Conservation (phyloP, 2,113 vertebrate genomes). For the Rhineura floridana region DNA sequence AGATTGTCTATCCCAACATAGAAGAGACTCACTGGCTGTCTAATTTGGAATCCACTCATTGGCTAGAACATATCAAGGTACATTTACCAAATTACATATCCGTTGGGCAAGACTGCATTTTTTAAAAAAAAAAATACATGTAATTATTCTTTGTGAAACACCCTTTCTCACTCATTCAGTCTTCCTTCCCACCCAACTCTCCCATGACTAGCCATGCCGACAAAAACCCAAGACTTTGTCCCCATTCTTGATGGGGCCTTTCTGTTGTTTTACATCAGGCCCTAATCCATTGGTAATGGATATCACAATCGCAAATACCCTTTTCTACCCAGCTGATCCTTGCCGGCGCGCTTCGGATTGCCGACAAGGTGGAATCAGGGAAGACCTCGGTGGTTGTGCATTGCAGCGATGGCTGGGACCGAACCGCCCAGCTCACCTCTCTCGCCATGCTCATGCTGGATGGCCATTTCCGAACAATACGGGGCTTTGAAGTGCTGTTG, state of each 20-base stretch:
- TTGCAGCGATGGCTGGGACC: conserved; percentile 97
- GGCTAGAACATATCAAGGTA: conserved; percentile 99
- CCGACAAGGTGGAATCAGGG: conserved; percentile 94
- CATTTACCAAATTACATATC: no score
- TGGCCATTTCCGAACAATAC: conserved; percentile 89
- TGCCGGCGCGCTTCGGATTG: conserved; percentile 92
- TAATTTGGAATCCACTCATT: conserved; percentile 96
- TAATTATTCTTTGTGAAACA: background rate
- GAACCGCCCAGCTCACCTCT: conserved; percentile 93
- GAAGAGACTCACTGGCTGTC: conserved; percentile 97
- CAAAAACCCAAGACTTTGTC: conserved; percentile 27
- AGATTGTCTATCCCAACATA: conserved; percentile 94
- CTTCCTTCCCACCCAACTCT: no score
- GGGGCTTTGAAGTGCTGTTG: conserved; percentile 91
- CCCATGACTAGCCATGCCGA: background rate
- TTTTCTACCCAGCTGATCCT: conserved; percentile 85
- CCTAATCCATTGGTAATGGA: conserved; percentile 40
- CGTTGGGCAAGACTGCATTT: no score
- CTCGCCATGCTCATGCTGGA: conserved; percentile 96
- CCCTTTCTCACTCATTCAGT: background rate
- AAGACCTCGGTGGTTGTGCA: conserved; percentile 96
- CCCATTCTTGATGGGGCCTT: conserved; percentile 39
- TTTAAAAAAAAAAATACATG: background rate
- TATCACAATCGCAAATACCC: background rate
- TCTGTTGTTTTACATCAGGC: conserved; percentile 44